Evolutionary conservation across 1,140 invertebrate species (phyloP), one percentile per base, ranked within the genome.

Genomic region (Lamellibrachia luymesi): DNA sequence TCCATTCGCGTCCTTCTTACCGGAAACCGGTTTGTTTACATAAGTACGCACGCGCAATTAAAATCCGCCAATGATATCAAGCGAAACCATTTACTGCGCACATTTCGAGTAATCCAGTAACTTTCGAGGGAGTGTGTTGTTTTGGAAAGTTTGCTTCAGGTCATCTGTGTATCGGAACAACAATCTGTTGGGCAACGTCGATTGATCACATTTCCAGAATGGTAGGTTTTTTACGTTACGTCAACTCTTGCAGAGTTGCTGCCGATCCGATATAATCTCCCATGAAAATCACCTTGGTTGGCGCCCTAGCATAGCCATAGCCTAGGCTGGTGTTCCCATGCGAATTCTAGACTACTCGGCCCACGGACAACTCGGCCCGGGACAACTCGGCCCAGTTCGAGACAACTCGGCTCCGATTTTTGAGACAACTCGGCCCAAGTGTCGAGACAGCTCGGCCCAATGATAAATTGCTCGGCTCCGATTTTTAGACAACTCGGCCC

Each of bases 1-100:
- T 80, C 64, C 64, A 80, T 80, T 80, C 64, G 13, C 64, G 64
- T 80, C 64, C 64, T 80, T 80, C 64, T 80, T 80, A 80, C 8
- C 64, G 64, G 64, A 80, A 80, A 80, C 64, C 64, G 64, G 64
- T 80, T 80, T 80, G 64, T 80, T 80, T 80, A 80, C 64, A 80
- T 80, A 80, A 80, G 25, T 80, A 22, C 64, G 64, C 64, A 80
- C 25, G 64, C 64, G 64, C 64, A 4, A 22, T 0, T 17, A 80
- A 80, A 80, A 80, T 80, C 13, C 64, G 17, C 64, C 64, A 80
- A 80, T 80, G 64, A 80, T 80, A 80, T 80, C 7, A 4, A 10
- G 64, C 2, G 25, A 80, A 1, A 17, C 64, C 25, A 80, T 80
- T 80, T 80, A 2, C 64, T 80, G 64, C 64, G 64, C 64, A 80